These are phyloP conservation scores for Erynnis tages DNA, from an alignment of 2,888 invertebrate genomes.

Conservation along the genomic window DNA sequence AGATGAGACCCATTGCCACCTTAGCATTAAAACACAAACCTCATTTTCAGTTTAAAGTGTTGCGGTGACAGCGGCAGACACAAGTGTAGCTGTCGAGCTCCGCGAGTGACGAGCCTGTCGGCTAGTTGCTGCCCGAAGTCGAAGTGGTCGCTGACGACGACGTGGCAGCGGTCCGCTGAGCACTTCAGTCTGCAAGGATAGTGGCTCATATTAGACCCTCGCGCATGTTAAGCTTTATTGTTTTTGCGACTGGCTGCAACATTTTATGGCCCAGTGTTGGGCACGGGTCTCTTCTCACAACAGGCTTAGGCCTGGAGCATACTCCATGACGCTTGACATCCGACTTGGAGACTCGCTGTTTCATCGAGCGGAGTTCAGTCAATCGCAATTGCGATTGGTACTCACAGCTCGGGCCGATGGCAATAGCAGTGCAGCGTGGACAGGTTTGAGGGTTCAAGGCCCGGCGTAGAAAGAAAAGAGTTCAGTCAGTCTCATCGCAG, in stretches of 20 bases:
- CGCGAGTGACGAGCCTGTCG: constrained; percentile 44
- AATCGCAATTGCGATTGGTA: too few relatives aligned
- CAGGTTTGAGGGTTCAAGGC: neutral
- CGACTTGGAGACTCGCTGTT: too few relatives aligned
- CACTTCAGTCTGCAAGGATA: constrained; percentile 46
- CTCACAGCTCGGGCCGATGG: too few relatives aligned
- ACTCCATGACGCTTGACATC: too few relatives aligned
- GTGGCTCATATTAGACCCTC: too few relatives aligned
- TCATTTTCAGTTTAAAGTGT: constrained; percentile 33
- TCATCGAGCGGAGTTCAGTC: too few relatives aligned
- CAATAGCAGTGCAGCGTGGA: too few relatives aligned
- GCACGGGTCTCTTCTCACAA: too few relatives aligned
- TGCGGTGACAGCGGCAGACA: constrained; percentile 16
- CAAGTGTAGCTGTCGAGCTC: constrained; percentile 41
- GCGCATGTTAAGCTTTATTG: neutral
- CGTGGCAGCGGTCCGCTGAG: constrained; percentile 38
- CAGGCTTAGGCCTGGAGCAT: too few relatives aligned
- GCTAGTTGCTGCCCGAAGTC: constrained; percentile 43
- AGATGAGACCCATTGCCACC: neutral
- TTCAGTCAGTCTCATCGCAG: too few relatives aligned
- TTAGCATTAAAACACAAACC: too few relatives aligned
- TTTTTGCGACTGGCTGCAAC: neutral
- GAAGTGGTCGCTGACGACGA: constrained; percentile 45
- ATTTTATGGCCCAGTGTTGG: too few relatives aligned
- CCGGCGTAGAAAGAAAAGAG: neutral